These are phyloP conservation scores for Andricus quercusramuli DNA, from an alignment of 2,888 invertebrate genomes.

Conservation along the genomic window DNA sequence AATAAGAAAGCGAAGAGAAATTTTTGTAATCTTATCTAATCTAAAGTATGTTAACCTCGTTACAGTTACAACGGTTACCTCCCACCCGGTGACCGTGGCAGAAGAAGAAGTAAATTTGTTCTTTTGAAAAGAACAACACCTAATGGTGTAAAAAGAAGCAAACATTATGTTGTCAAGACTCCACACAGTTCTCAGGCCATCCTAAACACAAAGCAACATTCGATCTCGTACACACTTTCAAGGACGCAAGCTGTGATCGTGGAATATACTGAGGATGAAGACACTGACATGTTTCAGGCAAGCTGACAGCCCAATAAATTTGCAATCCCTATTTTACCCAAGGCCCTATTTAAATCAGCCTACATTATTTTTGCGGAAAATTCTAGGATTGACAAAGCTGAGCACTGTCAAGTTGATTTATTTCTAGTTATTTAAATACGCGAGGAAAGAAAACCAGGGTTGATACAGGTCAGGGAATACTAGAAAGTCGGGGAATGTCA, in stretches of 20 bases:
- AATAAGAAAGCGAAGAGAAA: constrained; percentile 13
- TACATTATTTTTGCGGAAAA: constrained; percentile 19
- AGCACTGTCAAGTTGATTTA: not conserved
- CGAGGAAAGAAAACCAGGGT: not conserved
- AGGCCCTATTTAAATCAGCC: constrained; percentile 6
- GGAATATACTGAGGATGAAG: constrained; percentile 96
- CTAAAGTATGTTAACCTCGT: constrained; percentile 53
- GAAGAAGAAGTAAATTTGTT: constrained; percentile 96
- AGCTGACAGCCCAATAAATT: constrained; percentile 63
- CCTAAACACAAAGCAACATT: constrained; percentile 95
- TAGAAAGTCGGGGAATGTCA: no score
- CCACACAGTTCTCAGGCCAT: constrained; percentile 97
- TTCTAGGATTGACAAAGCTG: not conserved
- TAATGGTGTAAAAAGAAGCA: constrained; percentile 96
- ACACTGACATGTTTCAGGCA: constrained; percentile 99
- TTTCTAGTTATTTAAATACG: constrained; percentile 4
- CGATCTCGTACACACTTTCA: constrained; percentile 97
- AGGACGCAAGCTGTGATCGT: constrained; percentile 98
- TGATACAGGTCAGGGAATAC: no score
- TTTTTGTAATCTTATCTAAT: constrained; percentile 27
- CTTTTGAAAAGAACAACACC: constrained; percentile 90
- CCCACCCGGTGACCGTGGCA: constrained; percentile 95
- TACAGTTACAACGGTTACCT: constrained; percentile 95
- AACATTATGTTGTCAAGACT: constrained; percentile 97
- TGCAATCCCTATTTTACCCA: constrained; percentile 25